Evolutionary conservation across 2,113 vertebrate species (phyloP), one percentile per base, ranked within the genome.

Genomic region (Pseudopodoces humilis): DNA sequence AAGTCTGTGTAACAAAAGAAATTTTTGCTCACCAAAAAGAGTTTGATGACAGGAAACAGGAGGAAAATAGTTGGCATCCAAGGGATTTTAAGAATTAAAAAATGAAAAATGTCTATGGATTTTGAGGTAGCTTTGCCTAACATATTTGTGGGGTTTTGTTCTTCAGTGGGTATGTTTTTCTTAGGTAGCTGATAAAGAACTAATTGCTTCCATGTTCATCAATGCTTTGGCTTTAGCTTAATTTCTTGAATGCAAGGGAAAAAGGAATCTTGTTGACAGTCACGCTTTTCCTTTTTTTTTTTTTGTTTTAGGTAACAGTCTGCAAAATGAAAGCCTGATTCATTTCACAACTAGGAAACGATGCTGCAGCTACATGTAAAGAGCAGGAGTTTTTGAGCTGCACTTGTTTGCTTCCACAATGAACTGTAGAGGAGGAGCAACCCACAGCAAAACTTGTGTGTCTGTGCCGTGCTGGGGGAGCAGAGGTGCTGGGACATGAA

Each of bases 301-400:
- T 52, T 52, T 35, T 41, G 17, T 56, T 39, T 35, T 33, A 62
- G 3, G 15, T 75, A 96, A 41, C 12, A 27, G 16, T 37, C 25
- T 86, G 44, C 60, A 78, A 30, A 90, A 88, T 88, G 58, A 83
- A 94, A 94, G 3, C 30, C 59, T 79, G 53, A 90, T 93, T 96
- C 65, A 94, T 91, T 92, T 94, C 39, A 69, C 56, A 91, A 87
- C 14, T 80, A 75, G 53, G 71, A 94, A 94, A 80, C 72, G 39
- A 69, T 94, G 52, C 15, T 92, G 47, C 27, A 47, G 17, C 37
- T 92, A 56, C 17, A 56, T 17, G 39, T 62, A 86, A 28, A 87
- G 55, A 91, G 47, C 59, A 83, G 50, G n/a, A 72, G 24, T 4
- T 91, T 35, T 79, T 83, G 59, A 60, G 22, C 15, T 69, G 23